Conservation (phyloP, 2,888 invertebrate genomes). For the Archips xylosteana region DNA sequence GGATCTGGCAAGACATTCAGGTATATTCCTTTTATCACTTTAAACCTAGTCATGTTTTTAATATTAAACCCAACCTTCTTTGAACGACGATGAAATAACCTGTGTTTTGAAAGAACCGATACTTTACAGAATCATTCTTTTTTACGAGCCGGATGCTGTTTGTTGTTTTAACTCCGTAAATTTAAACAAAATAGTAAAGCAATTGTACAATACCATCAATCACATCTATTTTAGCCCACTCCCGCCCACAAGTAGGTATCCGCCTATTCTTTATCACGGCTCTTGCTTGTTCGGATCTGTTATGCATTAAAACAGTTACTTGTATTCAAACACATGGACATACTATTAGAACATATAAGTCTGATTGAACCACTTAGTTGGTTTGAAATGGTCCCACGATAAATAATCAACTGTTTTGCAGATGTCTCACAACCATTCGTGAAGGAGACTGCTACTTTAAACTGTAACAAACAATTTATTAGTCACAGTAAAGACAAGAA, state of each 20-base stretch:
- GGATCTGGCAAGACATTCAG: background rate
- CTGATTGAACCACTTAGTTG: background rate
- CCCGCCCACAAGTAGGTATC: conserved; percentile 35
- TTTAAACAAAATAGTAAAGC: conserved; percentile 30
- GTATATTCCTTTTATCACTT: background rate
- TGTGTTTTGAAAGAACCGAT: too few species aligned
- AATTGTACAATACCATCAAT: conserved; percentile 39
- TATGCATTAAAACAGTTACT: conserved; percentile 38
- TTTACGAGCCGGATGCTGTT: conserved; percentile 12
- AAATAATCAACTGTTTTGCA: conserved; percentile 17
- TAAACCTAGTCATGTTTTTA: background rate
- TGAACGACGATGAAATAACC: too few species aligned
- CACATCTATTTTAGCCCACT: conserved; percentile 38
- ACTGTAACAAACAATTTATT: background rate
- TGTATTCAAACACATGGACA: background rate
- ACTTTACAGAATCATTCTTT: background rate
- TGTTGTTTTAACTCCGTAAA: conserved; percentile 3
- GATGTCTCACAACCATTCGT: background rate
- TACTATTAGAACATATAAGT: background rate
- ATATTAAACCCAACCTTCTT: too few species aligned
- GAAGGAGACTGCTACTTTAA: background rate
- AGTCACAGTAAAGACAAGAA: background rate
- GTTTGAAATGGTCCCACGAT: conserved; percentile 8
- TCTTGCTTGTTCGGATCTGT: conserved; percentile 36
- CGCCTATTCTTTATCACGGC: conserved; percentile 40